Evolutionary conservation across 2,888 invertebrate genomes (phyloP).

Genomic region (Choreutis nemorana): DNA sequence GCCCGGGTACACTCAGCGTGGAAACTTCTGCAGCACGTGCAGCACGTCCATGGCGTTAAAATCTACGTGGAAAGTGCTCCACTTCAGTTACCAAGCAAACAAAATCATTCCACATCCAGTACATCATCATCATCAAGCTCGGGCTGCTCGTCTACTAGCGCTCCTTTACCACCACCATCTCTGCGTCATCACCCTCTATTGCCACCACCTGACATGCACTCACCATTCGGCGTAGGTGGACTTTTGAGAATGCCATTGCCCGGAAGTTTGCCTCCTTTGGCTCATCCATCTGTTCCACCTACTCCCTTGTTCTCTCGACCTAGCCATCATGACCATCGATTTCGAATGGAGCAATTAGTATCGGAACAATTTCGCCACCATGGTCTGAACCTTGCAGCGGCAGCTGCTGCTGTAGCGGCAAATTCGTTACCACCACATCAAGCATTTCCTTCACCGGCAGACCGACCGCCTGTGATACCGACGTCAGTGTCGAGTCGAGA

Average conservation of each 20-base stretch:
- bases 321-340: constrained; percentile 78
- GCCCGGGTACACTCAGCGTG: constrained; percentile 93
- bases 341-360: constrained; percentile 85
- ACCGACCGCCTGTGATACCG: constrained; percentile 62
- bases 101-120: constrained; percentile 67
- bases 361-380: constrained; percentile 84
- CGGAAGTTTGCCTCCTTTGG: constrained; percentile 66
- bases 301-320: constrained; percentile 80
- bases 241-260: constrained; percentile 80
- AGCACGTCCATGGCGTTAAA: constrained; percentile 92
- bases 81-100: constrained; percentile 45
- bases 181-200: constrained; percentile 73
- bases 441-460: constrained; percentile 69
- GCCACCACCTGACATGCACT: constrained; percentile 77
- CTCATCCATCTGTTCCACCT: constrained; percentile 75
- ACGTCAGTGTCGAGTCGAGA: constrained; percentile 60
- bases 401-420: constrained; percentile 74
- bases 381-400: constrained; percentile 79
- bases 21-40: constrained; percentile 94
- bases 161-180: constrained; percentile 68
- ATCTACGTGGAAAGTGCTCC: constrained; percentile 81
- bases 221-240: constrained; percentile 77
- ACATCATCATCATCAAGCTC: constrained; percentile 66
- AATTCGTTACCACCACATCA: constrained; percentile 69
- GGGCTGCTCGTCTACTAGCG: constrained; percentile 59